These are phyloP conservation scores for Plusia festucae DNA, from an alignment of 2,888 invertebrate genomes.

Conservation along the genomic window DNA sequence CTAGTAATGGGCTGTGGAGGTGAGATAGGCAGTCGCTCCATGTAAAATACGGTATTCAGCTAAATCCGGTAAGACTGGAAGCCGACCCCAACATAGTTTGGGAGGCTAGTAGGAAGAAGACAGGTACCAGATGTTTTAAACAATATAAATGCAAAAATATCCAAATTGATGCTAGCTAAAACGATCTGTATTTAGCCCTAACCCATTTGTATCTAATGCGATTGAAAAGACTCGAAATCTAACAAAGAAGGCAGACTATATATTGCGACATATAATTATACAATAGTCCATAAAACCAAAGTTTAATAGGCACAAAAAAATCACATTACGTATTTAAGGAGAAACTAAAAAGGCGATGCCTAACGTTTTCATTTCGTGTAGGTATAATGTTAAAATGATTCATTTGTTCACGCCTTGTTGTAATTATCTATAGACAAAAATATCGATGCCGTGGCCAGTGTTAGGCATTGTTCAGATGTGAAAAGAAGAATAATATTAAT, in stretches of 20 bases:
- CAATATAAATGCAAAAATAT: not conserved
- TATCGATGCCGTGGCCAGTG: conserved; percentile 14
- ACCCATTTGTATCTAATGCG: not conserved
- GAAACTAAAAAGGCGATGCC: conserved; percentile 31
- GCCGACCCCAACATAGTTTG: no score
- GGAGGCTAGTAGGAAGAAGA: no score
- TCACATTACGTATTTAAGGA: conserved; percentile 11
- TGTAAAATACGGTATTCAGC: no score
- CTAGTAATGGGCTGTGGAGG: no score
- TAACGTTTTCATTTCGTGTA: conserved; percentile 26
- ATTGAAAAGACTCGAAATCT: not conserved
- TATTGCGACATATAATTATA: not conserved
- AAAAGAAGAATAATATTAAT: not conserved
- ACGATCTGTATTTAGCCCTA: not conserved
- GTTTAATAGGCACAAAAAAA: not conserved
- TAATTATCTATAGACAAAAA: conserved; percentile 37
- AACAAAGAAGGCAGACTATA: not conserved
- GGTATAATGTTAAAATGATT: conserved; percentile 21
- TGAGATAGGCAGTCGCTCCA: no score
- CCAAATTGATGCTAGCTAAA: no score
- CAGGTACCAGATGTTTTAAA: no score
- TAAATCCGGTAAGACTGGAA: no score
- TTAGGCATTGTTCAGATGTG: conserved; percentile 19
- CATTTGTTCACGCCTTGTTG: conserved; percentile 14
- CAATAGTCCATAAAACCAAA: conserved; percentile 37